Percentiles rank a stretch among this genome's conserved stretches.
These are phyloP conservation scores for Sycobia sp. DNA, from an alignment of 1,140 invertebrate genomes.

Conservation along the genomic window DNA sequence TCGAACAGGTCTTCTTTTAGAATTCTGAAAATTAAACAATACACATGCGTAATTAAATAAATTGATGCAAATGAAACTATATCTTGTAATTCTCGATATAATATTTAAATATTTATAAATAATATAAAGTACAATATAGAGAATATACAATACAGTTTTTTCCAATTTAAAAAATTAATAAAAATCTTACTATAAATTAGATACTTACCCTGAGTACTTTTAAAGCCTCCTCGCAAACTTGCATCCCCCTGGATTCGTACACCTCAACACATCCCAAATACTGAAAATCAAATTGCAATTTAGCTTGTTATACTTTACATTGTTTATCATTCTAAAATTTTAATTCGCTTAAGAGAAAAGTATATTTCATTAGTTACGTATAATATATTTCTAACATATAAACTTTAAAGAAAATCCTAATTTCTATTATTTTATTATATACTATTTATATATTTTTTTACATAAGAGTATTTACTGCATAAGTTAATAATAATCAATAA, in stretches of 20 bases:
- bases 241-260: conserved; percentile 98
- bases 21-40: conserved; percentile 78
- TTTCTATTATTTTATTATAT: too few relatives aligned
- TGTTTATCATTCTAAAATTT: neutral
- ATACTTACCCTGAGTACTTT: conserved; percentile 85
- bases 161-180: neutral
- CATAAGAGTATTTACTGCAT: too few relatives aligned
- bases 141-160: neutral
- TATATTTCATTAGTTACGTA: neutral
- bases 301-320: conserved; percentile 22
- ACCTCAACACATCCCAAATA: conserved; percentile 99
- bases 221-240: conserved; percentile 98
- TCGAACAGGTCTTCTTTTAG: conserved; percentile 82
- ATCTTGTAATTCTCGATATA: too few relatives aligned
- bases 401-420: too few relatives aligned
- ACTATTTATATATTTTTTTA: too few relatives aligned
- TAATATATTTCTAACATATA: too few relatives aligned
- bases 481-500: too few relatives aligned
- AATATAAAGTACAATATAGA: conserved; percentile 1
- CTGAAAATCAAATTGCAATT: conserved; percentile 61
- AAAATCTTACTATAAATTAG: neutral
- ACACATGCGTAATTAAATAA: too few relatives aligned
- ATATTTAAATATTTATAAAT: conserved; percentile 34
- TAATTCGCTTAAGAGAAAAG: neutral
- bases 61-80: too few relatives aligned